Conservation (phyloP, 2,797 vertebrate species). For the Chiloscyllium punctatum region DNA sequence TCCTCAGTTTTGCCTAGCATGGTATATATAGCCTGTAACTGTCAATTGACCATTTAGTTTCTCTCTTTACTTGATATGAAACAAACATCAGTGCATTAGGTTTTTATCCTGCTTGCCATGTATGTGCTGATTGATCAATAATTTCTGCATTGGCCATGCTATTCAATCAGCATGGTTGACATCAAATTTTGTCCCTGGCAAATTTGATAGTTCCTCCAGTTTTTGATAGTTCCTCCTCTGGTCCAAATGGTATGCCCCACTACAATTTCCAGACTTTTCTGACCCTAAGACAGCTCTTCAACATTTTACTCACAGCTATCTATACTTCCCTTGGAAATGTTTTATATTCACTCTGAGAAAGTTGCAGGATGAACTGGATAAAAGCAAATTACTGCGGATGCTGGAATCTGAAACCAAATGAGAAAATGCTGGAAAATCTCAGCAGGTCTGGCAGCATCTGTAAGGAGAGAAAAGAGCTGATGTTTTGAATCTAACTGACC, state of each 20-base stretch:
- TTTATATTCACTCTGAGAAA: background rate
- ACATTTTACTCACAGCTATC: background rate
- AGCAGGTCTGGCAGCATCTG: no score
- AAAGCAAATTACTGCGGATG: no score
- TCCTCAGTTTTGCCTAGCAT: background rate
- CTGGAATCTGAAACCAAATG: no score
- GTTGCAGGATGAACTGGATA: background rate
- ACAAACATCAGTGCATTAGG: background rate
- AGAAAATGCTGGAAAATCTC: no score
- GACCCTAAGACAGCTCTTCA: background rate
- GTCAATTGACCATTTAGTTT: background rate
- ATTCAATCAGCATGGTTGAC: background rate
- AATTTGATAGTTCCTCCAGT: background rate
- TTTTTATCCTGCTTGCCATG: background rate
- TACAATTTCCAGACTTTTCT: background rate
- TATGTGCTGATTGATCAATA: background rate
- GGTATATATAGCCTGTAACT: background rate
- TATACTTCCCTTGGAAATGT: background rate
- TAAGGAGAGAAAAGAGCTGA: no score
- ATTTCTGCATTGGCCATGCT: background rate
- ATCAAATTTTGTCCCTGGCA: background rate
- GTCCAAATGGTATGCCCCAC: background rate
- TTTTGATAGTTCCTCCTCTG: background rate
- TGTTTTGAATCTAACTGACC: no score
- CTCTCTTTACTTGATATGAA: background rate